Percentiles rank a stretch among this genome's conserved stretches.
Evolutionary conservation across 1,140 invertebrate species (phyloP).

Genomic region (Zaprionus kolodkinae): DNA sequence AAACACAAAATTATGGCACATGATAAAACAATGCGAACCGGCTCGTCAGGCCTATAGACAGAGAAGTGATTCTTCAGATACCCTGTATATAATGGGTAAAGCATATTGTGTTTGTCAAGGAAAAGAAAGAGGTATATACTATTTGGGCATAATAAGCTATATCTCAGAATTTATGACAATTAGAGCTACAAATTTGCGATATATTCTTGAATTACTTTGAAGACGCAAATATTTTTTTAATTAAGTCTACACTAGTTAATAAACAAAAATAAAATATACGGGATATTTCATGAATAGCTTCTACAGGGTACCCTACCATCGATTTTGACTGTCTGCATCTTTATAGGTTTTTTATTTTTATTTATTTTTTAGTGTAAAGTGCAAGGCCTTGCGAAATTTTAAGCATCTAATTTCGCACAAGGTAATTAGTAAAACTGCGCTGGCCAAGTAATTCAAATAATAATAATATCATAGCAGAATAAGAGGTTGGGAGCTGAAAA

Average conservation of each 20-base stretch:
- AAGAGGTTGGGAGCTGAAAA: conserved; percentile 15
- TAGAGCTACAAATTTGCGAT: not conserved
- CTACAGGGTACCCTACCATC: not conserved
- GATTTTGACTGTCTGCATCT: not conserved
- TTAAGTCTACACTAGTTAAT: no score
- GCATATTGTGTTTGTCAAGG: no score
- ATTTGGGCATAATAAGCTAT: not conserved
- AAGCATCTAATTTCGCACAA: conserved; percentile 24
- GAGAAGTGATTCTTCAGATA: not conserved
- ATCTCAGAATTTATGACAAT: not conserved
- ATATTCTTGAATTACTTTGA: not conserved
- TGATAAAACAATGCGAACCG: conserved; percentile 49
- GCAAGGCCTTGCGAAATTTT: conserved; percentile 51
- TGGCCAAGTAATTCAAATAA: conserved; percentile 5
- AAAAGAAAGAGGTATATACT: no score
- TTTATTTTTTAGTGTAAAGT: conserved; percentile 40
- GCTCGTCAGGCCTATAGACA: conserved; percentile 23
- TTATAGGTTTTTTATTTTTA: not conserved
- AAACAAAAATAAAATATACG: no score
- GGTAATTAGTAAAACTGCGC: conserved; percentile 38
- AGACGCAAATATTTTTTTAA: not conserved
- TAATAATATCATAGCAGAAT: not conserved
- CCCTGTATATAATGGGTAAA: not conserved
- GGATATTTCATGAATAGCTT: no score
- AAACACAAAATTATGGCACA: conserved; percentile 59